These are phyloP conservation scores for Clarias laeviceps DNA, from an alignment of 2,797 vertebrate species.

Conservation along the genomic window DNA sequence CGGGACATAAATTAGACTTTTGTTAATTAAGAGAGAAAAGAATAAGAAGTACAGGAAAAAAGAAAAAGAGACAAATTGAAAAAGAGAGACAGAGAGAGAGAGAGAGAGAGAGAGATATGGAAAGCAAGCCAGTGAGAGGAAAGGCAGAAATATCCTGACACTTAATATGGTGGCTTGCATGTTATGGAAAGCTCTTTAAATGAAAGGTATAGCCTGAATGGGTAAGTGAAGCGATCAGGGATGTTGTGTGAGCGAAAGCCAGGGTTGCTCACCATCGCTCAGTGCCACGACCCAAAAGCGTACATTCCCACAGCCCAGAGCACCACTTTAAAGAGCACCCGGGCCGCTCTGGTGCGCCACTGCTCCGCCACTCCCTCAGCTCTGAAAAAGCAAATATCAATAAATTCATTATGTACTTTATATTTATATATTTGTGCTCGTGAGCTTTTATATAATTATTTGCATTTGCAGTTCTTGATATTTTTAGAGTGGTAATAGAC, in stretches of 20 bases:
- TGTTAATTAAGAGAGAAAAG: constrained; percentile 42
- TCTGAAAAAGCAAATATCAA: constrained; percentile 79
- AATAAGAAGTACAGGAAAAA: constrained; percentile 27
- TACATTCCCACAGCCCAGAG: constrained; percentile 80
- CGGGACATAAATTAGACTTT: constrained; percentile 50
- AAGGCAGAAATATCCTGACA: constrained; percentile 44
- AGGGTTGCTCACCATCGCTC: constrained; percentile 63
- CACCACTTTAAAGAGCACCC: constrained; percentile 76
- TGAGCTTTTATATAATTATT: constrained; percentile 72
- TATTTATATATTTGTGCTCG: constrained; percentile 79
- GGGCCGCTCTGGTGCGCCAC: constrained; percentile 77
- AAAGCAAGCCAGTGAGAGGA: constrained; percentile 14
- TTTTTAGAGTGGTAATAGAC: constrained; percentile 65
- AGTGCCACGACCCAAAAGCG: constrained; percentile 69
- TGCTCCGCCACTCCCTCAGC: constrained; percentile 74
- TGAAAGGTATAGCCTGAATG: constrained; percentile 54
- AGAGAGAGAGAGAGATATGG: constrained; percentile 1
- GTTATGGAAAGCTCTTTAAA: constrained; percentile 49
- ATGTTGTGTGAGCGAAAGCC: constrained; percentile 76
- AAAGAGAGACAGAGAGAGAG: background rate
- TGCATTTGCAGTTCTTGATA: constrained; percentile 62
- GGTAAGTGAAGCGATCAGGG: constrained; percentile 75
- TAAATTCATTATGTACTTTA: constrained; percentile 82
- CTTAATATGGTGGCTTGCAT: constrained; percentile 39
- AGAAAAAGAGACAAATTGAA: constrained; percentile 27